Evolutionary conservation across 2,888 invertebrate genomes (phyloP).

Genomic region (Epistrophe grossulariae): DNA sequence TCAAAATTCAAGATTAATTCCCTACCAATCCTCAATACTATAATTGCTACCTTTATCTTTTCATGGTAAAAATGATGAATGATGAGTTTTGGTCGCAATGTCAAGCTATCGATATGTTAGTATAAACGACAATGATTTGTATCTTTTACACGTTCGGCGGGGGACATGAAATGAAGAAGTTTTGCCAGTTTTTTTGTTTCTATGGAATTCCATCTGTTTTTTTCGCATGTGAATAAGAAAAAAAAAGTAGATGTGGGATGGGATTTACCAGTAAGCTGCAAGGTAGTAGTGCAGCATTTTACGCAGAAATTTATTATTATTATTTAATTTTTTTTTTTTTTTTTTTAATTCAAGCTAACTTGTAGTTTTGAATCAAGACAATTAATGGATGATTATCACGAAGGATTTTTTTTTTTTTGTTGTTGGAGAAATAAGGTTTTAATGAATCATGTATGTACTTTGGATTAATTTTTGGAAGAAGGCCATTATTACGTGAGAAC

Average conservation of each 20-base stretch:
- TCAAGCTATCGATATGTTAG: slow-evolving; percentile 57
- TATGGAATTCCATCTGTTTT: slow-evolving; percentile 45
- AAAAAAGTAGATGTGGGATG: slow-evolving; percentile 22
- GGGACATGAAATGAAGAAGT: neutral
- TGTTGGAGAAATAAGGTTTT: slow-evolving; percentile 8
- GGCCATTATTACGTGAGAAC: slow-evolving; percentile 33
- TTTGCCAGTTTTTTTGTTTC: neutral
- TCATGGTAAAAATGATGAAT: slow-evolving; percentile 65
- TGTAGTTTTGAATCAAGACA: slow-evolving; percentile 35
- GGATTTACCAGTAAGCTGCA: slow-evolving; percentile 43
- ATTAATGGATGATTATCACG: slow-evolving; percentile 52
- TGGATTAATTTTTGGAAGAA: slow-evolving; percentile 29
- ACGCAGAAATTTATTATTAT: slow-evolving; percentile 11
- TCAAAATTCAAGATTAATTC: slow-evolving; percentile 23
- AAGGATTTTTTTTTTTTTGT: slow-evolving; percentile 27
- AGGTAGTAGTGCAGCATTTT: slow-evolving; percentile 39
- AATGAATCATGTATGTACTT: slow-evolving; percentile 15
- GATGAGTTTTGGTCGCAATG: slow-evolving; percentile 50
- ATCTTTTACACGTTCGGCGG: slow-evolving; percentile 8
- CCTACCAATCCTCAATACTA: neutral
- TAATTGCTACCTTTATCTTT: slow-evolving; percentile 17
- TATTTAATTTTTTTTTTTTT: neutral
- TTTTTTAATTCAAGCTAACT: slow-evolving; percentile 23
- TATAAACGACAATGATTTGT: slow-evolving; percentile 59
- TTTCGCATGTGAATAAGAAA: slow-evolving; percentile 11